Conservation (phyloP, 2,797 vertebrate species). For the Danio albolineatus region DNA sequence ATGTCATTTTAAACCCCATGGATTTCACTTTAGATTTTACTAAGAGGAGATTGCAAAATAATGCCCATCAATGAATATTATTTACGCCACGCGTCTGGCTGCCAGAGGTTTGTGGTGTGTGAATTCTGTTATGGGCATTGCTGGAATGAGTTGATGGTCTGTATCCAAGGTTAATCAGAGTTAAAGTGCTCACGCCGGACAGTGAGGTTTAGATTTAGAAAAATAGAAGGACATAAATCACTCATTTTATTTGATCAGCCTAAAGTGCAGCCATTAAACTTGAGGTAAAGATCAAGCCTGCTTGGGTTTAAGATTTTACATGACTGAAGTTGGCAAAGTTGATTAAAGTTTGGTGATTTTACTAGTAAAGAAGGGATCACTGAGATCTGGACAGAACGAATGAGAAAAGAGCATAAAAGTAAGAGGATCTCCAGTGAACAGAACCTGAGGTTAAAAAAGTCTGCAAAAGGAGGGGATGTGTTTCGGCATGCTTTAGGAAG, state of each 20-base stretch:
- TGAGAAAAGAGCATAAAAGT: background rate
- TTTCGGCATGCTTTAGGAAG: constrained; percentile 30
- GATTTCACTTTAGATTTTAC: constrained; percentile 38
- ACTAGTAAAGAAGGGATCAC: background rate
- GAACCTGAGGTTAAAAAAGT: constrained; percentile 14
- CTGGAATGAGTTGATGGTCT: constrained; percentile 8
- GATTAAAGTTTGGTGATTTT: background rate
- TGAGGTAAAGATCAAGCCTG: background rate
- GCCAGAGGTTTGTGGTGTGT: constrained; percentile 48
- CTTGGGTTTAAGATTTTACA: background rate
- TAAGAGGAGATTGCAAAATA: constrained; percentile 57
- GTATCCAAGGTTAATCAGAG: background rate
- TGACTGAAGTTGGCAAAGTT: background rate
- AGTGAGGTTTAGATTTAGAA: constrained; percentile 16
- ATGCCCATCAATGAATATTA: constrained; percentile 54
- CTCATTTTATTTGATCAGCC: background rate
- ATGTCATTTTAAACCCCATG: constrained; percentile 29
- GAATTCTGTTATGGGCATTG: constrained; percentile 48
- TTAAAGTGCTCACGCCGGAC: background rate
- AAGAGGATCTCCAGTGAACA: constrained; percentile 10
- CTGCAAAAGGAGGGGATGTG: constrained; percentile 18
- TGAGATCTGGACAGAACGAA: background rate
- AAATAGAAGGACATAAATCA: background rate
- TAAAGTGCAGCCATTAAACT: background rate
- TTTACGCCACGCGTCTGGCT: constrained; percentile 32